phyloP scores from a whole-genome alignment of 2,797 vertebrate species.

The Gobionotothen gibberifrons region DNA sequence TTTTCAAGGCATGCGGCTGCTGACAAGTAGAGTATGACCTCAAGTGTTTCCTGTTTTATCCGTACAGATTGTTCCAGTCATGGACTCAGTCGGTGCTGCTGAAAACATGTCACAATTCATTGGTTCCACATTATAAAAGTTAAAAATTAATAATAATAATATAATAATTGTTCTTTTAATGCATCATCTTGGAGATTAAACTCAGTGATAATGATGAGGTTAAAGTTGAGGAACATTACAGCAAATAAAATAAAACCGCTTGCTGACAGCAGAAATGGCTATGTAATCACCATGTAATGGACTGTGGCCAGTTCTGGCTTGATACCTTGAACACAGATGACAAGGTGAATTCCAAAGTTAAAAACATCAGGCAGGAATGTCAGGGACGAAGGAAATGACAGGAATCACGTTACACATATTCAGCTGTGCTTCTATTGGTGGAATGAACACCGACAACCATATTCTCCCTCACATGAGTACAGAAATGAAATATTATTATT shows the following conservation, averaged over 20 bases:
- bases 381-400: constrained; percentile 58
- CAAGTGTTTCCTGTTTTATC: constrained; percentile 31
- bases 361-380: constrained; percentile 61
- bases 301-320: constrained; percentile 12
- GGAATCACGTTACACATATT: constrained; percentile 53
- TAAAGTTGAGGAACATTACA: not conserved
- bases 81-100: not conserved
- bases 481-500: not conserved
- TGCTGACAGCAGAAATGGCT: not conserved
- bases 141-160: too few relatives aligned
- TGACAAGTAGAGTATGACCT: constrained; percentile 31
- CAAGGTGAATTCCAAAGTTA: constrained; percentile 61
- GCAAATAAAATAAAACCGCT: not conserved
- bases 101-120: not conserved
- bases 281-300: not conserved
- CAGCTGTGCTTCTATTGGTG: constrained; percentile 10
- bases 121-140: not conserved
- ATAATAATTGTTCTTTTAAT: not conserved
- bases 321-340: constrained; percentile 34
- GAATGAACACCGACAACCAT: constrained; percentile 12
- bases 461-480: not conserved
- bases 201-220: not conserved
- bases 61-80: constrained; percentile 25
- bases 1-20: constrained; percentile 14
- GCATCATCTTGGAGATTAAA: not conserved